phyloP scores from a whole-genome alignment of 2,797 vertebrate genomes.

The Hydrophis major region DNA sequence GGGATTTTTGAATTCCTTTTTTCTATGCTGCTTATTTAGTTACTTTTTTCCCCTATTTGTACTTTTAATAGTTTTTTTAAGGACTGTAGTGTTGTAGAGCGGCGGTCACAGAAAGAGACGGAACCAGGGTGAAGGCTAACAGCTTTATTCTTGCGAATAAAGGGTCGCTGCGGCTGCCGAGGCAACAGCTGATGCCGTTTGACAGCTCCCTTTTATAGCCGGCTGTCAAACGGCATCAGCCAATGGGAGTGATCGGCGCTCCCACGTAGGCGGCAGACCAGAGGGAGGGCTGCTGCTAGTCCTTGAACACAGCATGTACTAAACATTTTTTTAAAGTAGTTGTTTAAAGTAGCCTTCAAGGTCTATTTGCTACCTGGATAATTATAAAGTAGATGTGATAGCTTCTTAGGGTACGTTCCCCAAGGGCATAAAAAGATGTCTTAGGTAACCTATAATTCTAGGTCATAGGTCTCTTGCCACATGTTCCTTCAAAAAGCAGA shows the following conservation, averaged over 20 bases:
- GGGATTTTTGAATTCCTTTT: slow-evolving; percentile 4
- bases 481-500: slow-evolving; percentile 27
- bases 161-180: too few relatives aligned
- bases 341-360: slow-evolving; percentile 49
- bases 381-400: slow-evolving; percentile 43
- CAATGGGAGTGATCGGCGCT: too few relatives aligned
- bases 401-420: slow-evolving; percentile 44
- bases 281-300: too few relatives aligned
- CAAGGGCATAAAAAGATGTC: slow-evolving; percentile 52
- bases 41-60: background rate
- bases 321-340: background rate
- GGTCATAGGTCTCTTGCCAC: slow-evolving; percentile 51
- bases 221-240: too few relatives aligned
- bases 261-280: too few relatives aligned
- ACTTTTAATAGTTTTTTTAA: slow-evolving; percentile 12
- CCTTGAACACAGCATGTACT: too few relatives aligned
- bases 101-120: too few relatives aligned
- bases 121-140: too few relatives aligned
- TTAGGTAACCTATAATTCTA: slow-evolving; percentile 61
- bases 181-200: too few relatives aligned
- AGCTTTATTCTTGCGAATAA: too few relatives aligned
- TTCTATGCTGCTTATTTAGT: background rate
- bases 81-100: background rate
- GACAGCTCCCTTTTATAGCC: too few relatives aligned
- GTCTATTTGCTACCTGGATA: slow-evolving; percentile 60